phyloP scores from a whole-genome alignment of 2,113 vertebrate species.

The Euleptes europaea region DNA sequence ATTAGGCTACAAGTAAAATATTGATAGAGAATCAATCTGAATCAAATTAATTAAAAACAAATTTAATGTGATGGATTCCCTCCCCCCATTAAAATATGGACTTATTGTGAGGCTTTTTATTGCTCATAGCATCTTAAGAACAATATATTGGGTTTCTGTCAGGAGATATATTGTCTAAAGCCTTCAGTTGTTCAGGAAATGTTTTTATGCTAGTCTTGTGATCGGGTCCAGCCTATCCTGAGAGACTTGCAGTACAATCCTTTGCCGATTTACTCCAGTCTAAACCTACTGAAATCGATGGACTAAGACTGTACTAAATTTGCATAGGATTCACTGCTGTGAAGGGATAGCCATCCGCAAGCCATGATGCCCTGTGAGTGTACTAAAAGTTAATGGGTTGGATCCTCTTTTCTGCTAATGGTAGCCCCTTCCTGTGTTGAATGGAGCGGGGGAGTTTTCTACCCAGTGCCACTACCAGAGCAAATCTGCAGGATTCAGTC shows the following conservation, averaged over 20 bases:
- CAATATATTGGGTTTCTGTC: neutral
- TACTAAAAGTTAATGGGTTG: neutral
- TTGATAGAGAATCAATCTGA: neutral
- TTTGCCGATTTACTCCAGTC: no score
- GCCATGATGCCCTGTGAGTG: neutral
- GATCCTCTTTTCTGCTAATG: no score
- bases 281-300: no score
- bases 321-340: neutral
- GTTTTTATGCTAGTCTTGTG: neutral
- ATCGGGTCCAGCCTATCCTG: neutral
- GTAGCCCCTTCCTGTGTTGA: no score
- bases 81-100: neutral
- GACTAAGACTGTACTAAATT: no score
- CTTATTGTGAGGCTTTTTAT: neutral
- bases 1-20: neutral
- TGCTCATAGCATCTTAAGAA: neutral
- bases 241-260: no score
- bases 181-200: neutral
- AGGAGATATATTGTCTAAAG: neutral
- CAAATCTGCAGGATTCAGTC: no score
- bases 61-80: neutral
- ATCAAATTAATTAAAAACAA: neutral
- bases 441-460: no score
- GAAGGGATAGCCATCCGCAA: neutral
- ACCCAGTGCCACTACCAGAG: no score